These are phyloP conservation scores for Rana temporaria DNA, from an alignment of 2,113 vertebrate species.

Conservation along the genomic window DNA sequence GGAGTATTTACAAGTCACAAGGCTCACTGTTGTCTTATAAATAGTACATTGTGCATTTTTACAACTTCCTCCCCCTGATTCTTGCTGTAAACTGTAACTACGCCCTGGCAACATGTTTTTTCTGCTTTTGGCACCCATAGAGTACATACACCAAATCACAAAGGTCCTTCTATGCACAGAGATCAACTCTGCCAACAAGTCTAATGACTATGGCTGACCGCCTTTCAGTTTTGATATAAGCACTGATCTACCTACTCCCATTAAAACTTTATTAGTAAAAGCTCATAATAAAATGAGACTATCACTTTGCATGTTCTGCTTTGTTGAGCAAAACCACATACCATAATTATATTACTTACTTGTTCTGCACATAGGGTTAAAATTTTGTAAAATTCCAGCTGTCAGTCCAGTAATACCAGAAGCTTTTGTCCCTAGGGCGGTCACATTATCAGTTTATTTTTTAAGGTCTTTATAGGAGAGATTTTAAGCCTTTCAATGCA, in stretches of 20 bases:
- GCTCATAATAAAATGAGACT: neutral
- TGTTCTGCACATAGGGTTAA: constrained; percentile 30
- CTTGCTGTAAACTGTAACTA: neutral
- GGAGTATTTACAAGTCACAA: neutral
- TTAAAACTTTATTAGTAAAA: neutral
- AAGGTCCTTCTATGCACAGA: too few relatives aligned
- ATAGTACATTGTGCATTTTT: neutral
- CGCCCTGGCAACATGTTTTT: neutral
- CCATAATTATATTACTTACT: neutral
- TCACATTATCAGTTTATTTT: constrained; percentile 58
- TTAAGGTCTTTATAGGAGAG: constrained; percentile 33
- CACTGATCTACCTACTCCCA: neutral
- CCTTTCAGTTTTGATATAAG: too few relatives aligned
- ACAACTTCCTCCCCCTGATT: constrained; percentile 14
- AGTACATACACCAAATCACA: too few relatives aligned
- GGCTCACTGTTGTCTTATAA: neutral
- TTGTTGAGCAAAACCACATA: too few relatives aligned
- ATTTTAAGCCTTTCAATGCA: constrained; percentile 54
- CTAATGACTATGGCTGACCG: too few relatives aligned
- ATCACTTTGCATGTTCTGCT: neutral
- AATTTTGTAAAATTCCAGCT: constrained; percentile 57
- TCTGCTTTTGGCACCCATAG: neutral
- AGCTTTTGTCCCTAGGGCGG: constrained; percentile 55
- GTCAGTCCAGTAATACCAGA: constrained; percentile 39
- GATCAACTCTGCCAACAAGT: too few relatives aligned